These are phyloP conservation scores for Caenorhabditis sp. DNA, from an alignment of 2,888 invertebrate genomes.

Conservation along the genomic window DNA sequence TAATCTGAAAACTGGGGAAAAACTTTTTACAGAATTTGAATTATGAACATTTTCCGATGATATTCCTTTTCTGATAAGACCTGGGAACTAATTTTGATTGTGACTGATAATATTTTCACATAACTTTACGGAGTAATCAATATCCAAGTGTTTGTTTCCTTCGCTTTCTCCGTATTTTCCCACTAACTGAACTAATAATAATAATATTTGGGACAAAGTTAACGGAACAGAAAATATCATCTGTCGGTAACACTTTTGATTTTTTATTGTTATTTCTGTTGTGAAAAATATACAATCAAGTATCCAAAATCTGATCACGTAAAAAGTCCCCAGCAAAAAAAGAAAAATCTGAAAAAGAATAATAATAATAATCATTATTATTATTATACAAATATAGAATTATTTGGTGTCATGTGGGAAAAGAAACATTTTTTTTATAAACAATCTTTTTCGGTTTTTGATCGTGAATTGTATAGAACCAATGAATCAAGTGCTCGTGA, in stretches of 20 bases:
- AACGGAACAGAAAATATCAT: neutral
- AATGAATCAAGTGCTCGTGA: neutral
- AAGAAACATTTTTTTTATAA: neutral
- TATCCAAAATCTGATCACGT: neutral
- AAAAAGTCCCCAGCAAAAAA: neutral
- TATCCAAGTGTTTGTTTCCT: neutral
- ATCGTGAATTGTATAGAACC: neutral
- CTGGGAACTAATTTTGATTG: too few species aligned
- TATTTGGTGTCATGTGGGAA: neutral
- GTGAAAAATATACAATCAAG: neutral
- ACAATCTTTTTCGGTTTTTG: neutral
- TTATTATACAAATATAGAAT: neutral
- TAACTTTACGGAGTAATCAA: too few species aligned
- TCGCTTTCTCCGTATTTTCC: neutral
- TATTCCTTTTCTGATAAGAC: too few species aligned
- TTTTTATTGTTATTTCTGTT: neutral
- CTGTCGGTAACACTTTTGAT: neutral
- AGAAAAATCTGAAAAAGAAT: neutral
- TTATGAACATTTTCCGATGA: too few species aligned
- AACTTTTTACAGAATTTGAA: conserved; percentile 1
- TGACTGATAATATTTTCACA: too few species aligned
- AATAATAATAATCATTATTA: too few species aligned
- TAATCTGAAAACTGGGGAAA: conserved; percentile 1
- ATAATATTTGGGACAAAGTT: neutral
- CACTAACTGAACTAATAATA: neutral